A percentile compares a stretch with the other conserved stretches of the same genome.
These are phyloP conservation scores for Capitella teleta DNA, from an alignment of 1,140 invertebrate species.

Conservation along the genomic window DNA sequence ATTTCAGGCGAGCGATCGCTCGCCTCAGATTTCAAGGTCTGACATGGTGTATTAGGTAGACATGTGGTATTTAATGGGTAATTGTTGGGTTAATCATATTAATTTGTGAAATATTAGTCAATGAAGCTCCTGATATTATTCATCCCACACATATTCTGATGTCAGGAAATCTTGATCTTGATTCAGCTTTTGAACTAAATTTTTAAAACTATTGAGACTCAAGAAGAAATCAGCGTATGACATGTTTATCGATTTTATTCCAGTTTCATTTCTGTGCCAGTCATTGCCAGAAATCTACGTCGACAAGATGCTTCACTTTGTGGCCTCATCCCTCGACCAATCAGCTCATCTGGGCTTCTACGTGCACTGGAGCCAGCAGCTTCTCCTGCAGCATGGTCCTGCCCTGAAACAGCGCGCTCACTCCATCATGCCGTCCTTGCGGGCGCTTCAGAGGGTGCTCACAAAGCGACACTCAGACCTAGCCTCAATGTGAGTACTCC, in stretches of 20 bases:
- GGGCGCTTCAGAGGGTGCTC: constrained; percentile 68
- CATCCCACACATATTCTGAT: not conserved
- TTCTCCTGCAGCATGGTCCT: constrained; percentile 54
- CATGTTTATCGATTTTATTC: constrained; percentile 27
- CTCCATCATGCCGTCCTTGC: constrained; percentile 50
- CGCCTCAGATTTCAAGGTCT: too few species aligned
- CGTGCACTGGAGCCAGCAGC: constrained; percentile 60
- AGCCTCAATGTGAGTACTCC: constrained; percentile 65
- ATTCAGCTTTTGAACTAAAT: not conserved
- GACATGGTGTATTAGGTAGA: too few species aligned
- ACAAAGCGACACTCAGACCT: constrained; percentile 67
- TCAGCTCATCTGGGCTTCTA: constrained; percentile 80
- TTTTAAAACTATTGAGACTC: not conserved
- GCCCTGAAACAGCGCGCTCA: constrained; percentile 44
- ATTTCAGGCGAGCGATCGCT: too few species aligned
- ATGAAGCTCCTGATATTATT: not conserved
- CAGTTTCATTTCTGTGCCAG: constrained; percentile 63
- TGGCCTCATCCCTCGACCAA: constrained; percentile 59
- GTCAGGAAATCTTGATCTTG: not conserved
- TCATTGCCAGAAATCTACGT: constrained; percentile 62
- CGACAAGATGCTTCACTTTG: constrained; percentile 57
- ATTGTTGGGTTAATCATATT: not conserved
- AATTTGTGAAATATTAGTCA: not conserved
- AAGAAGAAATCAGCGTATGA: not conserved
- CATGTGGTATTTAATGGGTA: too few species aligned